These are phyloP conservation scores for Adelges cooleyi DNA, from an alignment of 1,140 invertebrate species.

Conservation along the genomic window DNA sequence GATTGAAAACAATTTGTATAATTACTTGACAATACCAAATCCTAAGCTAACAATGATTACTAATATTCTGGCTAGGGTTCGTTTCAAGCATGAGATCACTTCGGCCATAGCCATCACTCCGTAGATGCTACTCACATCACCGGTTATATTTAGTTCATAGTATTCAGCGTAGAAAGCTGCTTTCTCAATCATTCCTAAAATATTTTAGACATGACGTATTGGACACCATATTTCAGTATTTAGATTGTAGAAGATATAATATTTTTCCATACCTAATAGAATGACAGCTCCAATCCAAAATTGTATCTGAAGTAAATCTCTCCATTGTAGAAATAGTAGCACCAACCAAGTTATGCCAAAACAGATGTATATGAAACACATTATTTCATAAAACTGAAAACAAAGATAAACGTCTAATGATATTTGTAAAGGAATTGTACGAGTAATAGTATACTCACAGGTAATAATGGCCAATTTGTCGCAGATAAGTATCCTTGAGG, in stretches of 20 bases:
- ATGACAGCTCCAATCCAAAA: conserved; percentile 91
- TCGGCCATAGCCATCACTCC: conserved; percentile 69
- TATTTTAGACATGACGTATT: background rate
- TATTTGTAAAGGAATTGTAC: background rate
- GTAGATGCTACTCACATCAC: conserved; percentile 45
- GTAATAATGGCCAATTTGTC: conserved; percentile 57
- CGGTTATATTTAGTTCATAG: conserved; percentile 63
- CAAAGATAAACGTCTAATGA: conserved; percentile 31
- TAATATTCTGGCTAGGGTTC: conserved; percentile 79
- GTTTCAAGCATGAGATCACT: conserved; percentile 75
- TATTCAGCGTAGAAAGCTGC: conserved; percentile 86
- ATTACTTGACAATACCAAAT: conserved; percentile 89
- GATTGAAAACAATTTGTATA: background rate
- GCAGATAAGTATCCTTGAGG: conserved; percentile 61
- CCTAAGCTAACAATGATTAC: conserved; percentile 88
- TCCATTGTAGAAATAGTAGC: conserved; percentile 75
- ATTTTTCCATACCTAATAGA: conserved; percentile 46
- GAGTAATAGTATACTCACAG: conserved; percentile 40
- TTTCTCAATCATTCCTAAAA: conserved; percentile 58
- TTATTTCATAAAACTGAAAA: conserved; percentile 73
- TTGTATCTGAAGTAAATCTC: conserved; percentile 82
- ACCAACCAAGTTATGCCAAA: conserved; percentile 73
- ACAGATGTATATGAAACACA: conserved; percentile 77
- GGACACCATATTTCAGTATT: background rate
- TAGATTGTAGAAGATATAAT: background rate